Base-by-base conservation (phyloP, 2,888 invertebrate species). In the Scaptomyza polygonia region DNA sequence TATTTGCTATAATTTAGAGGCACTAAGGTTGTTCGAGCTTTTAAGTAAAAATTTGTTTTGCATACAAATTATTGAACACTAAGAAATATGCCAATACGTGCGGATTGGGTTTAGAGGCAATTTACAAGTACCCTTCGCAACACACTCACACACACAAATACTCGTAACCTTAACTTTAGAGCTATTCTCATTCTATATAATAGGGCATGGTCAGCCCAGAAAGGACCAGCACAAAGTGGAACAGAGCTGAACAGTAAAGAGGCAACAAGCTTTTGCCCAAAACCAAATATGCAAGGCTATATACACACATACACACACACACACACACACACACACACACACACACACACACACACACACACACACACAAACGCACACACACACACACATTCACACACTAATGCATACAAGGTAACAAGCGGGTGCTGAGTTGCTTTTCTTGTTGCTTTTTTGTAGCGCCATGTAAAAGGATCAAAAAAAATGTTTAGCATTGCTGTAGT, bases 231-330 rank as follows among this genome's bases (percentile, higher is more conserved):
- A 32, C 32, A 40, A 18, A 58, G 14, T 42, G 39, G 16, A 36
- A 8, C 30, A 7, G 52, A 30, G 18, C 32, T 30, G 29, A 58
- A 14, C 44, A 7, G 36, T 36, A 36, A 39, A 51, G 40, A 56
- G 62, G 39, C 49, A 62, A 55, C 34, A 42, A 44, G 68, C 48
- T 57, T 39, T 73, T 58, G 61, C 18, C 63, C 51, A 56, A 69
- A 59, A 57, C 62, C 75, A 75, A 74, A 65, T 58, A 67, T 67
- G 75, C 72, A 72, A 62, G 58, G 62, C 69, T 57, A 61, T 49
- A 57, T n/a, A 43, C 54, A 43, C 68, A 30, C 40, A 27, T 25
- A 42, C n/a, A n/a, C n/a, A n/a, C n/a, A n/a, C n/a, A n/a, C n/a
- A n/a, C n/a, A n/a, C n/a, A n/a, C n/a, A n/a, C n/a, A n/a, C n/a